A percentile compares a stretch with the other conserved stretches of the same genome.
Conservation (phyloP, 2,888 invertebrate species). For the Melinaea menophilus region DNA sequence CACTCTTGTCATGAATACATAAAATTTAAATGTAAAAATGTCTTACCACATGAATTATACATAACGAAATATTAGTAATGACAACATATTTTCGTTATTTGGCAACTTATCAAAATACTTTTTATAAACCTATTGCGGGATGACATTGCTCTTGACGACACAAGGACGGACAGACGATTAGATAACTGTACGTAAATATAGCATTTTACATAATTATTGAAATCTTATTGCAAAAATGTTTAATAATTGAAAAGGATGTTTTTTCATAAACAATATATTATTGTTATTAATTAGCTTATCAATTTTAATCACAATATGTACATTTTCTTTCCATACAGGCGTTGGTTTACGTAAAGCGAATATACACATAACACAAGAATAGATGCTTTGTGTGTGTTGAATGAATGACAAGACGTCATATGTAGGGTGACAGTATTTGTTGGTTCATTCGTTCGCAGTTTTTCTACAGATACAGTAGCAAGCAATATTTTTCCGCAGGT, state of each 20-base stretch:
- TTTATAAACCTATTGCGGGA: constrained; percentile 64
- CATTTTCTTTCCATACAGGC: constrained; percentile 7
- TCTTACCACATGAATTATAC: constrained; percentile 19
- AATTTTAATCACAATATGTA: constrained; percentile 15
- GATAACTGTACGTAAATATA: not conserved
- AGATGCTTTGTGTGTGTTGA: constrained; percentile 1
- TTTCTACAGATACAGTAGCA: too few relatives aligned
- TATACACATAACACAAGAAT: too few relatives aligned
- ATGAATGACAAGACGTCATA: constrained; percentile 25
- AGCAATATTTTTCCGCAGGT: too few relatives aligned
- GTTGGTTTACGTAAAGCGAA: too few relatives aligned
- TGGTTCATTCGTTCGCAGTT: not conserved
- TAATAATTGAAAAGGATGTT: too few relatives aligned
- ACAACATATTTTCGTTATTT: constrained; percentile 43
- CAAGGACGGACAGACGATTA: constrained; percentile 43
- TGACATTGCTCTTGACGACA: constrained; percentile 66
- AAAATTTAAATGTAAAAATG: not conserved
- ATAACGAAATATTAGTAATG: not conserved
- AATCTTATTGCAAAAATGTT: not conserved
- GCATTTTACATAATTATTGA: not conserved
- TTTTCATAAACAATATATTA: not conserved
- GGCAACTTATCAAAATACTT: constrained; percentile 59
- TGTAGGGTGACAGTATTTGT: constrained; percentile 15
- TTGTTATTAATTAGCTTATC: constrained; percentile 21
- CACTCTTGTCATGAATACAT: too few relatives aligned